Base-by-base conservation (phyloP, 2,888 invertebrate genomes). In the Buathra laborator region DNA sequence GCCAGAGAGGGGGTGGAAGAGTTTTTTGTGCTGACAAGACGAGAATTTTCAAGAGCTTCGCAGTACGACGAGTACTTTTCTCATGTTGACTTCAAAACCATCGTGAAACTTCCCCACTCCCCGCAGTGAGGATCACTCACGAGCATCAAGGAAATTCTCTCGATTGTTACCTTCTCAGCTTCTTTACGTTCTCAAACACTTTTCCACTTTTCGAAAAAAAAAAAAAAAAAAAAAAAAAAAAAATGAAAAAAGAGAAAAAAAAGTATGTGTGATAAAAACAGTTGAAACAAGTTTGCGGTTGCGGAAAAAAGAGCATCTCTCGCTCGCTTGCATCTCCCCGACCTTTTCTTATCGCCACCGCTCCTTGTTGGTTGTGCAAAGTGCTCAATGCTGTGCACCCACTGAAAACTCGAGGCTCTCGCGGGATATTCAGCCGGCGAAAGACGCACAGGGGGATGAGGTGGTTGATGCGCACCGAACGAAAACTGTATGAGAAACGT, bases 331-430 rank as follows among this genome's bases (percentile, higher is more conserved):
- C 1, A 0, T 43, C 66, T 71, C 19, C 51, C 53, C 53, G 44
- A 12, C 64, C 16, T 14, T 10, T 5, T n/a, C 68, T 64, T 77
- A 81, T 84, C 84, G 77, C 29, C 7, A 9, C 37, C 37, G 37
- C 56, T 68, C 37, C 67, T 59, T 37, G 72, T 78, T 59, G 76
- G 62, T 81, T 72, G 76, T 80, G 71, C 67, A 80, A 80, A 80
- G 77, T 84, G 62, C 81, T 84, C 81, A 67, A 82, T 83, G 78
- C 85, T 9, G 56, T 19, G 56, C 12, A 62, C 71, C n/a, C 74
- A 66, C 46, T 44, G 68, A 51, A 59, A 14, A 59, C 44, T n/a
- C 37, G 37, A 37, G 66, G 37, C 62, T 66, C 53, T 56, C 43
- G 51, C 46, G 80, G 62, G 70, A 62, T 84, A 19, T 16, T 24